Percentiles rank a stretch among this genome's conserved stretches.
phyloP scores from a whole-genome alignment of 2,888 invertebrate genomes.

The Tetrapedia diversipes region DNA sequence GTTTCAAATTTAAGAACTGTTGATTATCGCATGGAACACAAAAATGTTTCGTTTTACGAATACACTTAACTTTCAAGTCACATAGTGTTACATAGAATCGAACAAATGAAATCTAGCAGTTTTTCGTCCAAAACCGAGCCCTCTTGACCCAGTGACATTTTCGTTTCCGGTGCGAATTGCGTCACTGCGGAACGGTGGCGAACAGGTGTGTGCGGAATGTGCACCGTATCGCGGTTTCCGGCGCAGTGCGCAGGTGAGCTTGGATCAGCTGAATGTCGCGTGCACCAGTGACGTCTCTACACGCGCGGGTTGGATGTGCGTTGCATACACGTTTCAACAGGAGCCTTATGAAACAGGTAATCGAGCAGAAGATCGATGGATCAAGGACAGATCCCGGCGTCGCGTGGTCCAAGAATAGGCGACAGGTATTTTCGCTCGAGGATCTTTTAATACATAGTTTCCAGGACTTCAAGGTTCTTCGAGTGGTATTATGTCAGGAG shows the following conservation, averaged over 20 bases:
- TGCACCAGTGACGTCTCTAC: conserved; percentile 15
- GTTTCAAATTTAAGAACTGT: too few relatives aligned
- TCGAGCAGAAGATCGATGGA: neutral
- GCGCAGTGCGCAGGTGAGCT: conserved; percentile 46
- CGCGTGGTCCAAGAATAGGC: neutral
- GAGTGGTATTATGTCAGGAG: neutral
- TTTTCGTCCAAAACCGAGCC: neutral
- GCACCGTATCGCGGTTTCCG: conserved; percentile 18
- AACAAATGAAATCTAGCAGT: neutral
- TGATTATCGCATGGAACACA: too few relatives aligned
- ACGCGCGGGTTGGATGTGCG: neutral
- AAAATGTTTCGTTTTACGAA: too few relatives aligned
- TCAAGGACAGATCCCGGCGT: conserved; percentile 1
- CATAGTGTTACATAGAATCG: too few relatives aligned
- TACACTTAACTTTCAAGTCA: too few relatives aligned
- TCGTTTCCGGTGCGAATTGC: conserved; percentile 3
- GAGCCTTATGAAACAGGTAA: too few relatives aligned
- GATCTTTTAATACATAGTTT: conserved; percentile 4
- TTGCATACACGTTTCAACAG: neutral
- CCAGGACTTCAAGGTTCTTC: neutral
- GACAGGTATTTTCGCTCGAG: neutral
- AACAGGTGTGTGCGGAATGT: conserved; percentile 42
- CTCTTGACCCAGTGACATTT: conserved; percentile 54
- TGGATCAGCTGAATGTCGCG: conserved; percentile 43
- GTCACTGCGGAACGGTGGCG: conserved; percentile 34